Percentiles rank a stretch among this genome's conserved stretches.
Evolutionary conservation across 2,797 vertebrate genomes (phyloP).

Genomic region (Crenuchus spilurus): DNA sequence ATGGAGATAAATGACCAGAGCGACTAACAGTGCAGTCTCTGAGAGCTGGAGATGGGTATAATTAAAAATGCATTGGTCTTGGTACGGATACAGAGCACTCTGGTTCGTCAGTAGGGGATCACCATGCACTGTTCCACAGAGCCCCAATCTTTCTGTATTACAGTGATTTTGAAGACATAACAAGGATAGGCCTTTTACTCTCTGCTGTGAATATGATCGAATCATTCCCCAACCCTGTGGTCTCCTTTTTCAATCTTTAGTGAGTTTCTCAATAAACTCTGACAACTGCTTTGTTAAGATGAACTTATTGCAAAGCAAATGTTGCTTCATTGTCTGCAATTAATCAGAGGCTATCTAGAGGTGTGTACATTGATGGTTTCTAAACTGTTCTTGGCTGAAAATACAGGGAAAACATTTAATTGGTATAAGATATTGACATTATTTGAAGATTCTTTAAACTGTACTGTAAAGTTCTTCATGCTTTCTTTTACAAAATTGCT

Average conservation of each 20-base stretch:
- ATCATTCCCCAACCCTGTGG: not conserved
- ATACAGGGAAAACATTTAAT: too few species aligned
- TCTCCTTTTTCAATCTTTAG: not conserved
- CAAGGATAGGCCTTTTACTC: not conserved
- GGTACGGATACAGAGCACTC: not conserved
- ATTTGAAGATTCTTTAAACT: too few species aligned
- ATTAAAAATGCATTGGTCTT: constrained; percentile 46
- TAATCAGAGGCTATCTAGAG: not conserved
- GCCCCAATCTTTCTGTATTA: not conserved
- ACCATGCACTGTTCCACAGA: not conserved
- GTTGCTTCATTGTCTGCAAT: not conserved
- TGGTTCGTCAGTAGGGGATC: constrained; percentile 19
- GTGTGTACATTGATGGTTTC: not conserved
- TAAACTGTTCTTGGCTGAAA: not conserved
- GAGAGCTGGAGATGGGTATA: constrained; percentile 27
- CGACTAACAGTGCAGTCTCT: constrained; percentile 13
- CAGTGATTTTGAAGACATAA: constrained; percentile 25
- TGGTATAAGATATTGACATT: too few species aligned
- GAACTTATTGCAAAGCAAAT: not conserved
- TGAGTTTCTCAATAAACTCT: not conserved
- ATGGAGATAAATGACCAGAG: constrained; percentile 39
- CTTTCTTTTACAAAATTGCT: too few species aligned
- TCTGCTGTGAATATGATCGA: not conserved
- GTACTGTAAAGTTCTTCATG: too few species aligned
- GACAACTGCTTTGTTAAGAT: not conserved